Evolutionary conservation across 2,888 invertebrate genomes (phyloP).

Genomic region (Adineta ricciae): DNA sequence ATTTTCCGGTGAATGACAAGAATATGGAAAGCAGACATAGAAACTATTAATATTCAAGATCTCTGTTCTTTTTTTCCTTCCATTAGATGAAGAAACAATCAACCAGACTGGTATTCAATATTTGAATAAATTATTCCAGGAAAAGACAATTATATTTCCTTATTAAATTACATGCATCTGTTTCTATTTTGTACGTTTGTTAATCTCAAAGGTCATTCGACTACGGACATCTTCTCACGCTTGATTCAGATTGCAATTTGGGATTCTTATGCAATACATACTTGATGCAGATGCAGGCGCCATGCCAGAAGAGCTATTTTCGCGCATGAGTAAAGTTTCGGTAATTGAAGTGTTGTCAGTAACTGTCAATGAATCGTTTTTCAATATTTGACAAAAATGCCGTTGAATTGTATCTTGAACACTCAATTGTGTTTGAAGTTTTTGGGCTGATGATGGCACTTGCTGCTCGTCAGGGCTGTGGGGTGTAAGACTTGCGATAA

Average conservation of each 20-base stretch:
- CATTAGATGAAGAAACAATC: neutral
- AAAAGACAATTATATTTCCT: neutral
- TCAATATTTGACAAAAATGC: conserved; percentile 15
- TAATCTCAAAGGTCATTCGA: neutral
- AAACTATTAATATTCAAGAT: neutral
- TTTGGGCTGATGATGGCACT: neutral
- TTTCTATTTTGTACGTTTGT: neutral
- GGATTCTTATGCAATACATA: neutral
- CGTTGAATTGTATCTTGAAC: conserved; percentile 8
- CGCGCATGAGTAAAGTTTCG: neutral
- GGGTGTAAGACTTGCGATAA: neutral
- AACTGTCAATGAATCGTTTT: conserved; percentile 13
- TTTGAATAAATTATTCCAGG: neutral
- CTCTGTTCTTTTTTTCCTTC: neutral
- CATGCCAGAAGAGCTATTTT: neutral
- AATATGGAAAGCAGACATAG: neutral
- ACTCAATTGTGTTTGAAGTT: neutral
- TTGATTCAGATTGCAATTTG: too few species aligned
- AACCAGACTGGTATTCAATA: neutral
- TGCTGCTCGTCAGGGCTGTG: neutral
- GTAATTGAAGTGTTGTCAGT: conserved; percentile 3
- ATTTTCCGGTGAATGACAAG: neutral
- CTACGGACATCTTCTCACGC: too few species aligned
- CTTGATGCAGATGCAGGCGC: neutral
- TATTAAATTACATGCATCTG: neutral